Evolutionary conservation across 2,797 vertebrate genomes (phyloP).

Genomic region (Argentina silus): DNA sequence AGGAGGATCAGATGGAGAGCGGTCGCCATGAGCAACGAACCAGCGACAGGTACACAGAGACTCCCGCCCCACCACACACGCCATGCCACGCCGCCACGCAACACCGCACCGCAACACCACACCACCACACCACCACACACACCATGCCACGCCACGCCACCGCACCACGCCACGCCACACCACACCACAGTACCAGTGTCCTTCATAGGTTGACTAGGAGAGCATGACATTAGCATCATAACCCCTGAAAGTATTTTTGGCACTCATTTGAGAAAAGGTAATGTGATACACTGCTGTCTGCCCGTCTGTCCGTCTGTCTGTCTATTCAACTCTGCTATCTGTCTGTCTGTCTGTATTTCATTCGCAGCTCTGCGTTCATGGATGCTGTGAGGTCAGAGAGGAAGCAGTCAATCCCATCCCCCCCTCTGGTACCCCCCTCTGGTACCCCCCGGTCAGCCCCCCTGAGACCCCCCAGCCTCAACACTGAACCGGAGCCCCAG

Average conservation of each 20-base stretch:
- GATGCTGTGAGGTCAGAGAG: slow-evolving; percentile 1
- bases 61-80: background rate
- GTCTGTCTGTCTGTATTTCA: background rate
- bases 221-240: background rate
- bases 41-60: slow-evolving; percentile 39
- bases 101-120: too few relatives aligned
- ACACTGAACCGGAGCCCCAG: background rate
- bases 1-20: slow-evolving; percentile 36
- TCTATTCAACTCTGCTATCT: background rate
- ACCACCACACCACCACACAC: too few relatives aligned
- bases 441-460: slow-evolving; percentile 9
- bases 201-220: background rate
- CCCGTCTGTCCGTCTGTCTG: background rate
- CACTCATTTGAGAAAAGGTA: background rate
- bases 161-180: background rate
- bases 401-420: background rate
- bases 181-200: background rate
- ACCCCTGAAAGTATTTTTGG: background rate
- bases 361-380: background rate
- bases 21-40: background rate
- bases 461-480: background rate
- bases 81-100: too few relatives aligned
- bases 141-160: too few relatives aligned
- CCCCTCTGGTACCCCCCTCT: background rate
- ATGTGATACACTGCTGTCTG: background rate